Percentiles rank a stretch among this genome's conserved stretches.
phyloP scores from a whole-genome alignment of 2,888 invertebrate genomes.

The Hipparchia semele region DNA sequence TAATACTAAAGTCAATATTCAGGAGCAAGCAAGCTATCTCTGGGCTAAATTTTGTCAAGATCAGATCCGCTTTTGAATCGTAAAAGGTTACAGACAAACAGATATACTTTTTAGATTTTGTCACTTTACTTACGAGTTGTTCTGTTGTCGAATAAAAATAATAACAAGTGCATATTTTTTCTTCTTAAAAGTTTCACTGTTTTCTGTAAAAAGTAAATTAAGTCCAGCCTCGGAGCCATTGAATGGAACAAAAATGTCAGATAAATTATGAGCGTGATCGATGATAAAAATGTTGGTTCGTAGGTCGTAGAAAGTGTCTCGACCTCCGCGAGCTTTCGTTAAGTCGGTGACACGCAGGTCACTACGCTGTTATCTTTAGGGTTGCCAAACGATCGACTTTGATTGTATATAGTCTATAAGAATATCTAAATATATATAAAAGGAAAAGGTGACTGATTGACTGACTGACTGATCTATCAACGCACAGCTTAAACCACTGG shows the following conservation, averaged over 20 bases:
- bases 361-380: conserved; percentile 44
- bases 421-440: too few relatives aligned
- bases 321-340: conserved; percentile 73
- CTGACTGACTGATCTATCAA: too few relatives aligned
- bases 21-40: too few relatives aligned
- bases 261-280: conserved; percentile 80
- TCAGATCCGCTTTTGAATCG: too few relatives aligned
- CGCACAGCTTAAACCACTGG: too few relatives aligned
- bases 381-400: conserved; percentile 18
- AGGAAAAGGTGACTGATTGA: too few relatives aligned
- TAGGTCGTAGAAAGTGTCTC: conserved; percentile 79
- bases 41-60: too few relatives aligned
- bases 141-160: conserved; percentile 17
- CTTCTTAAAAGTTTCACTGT: conserved; percentile 17
- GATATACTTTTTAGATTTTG: too few relatives aligned
- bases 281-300: conserved; percentile 77
- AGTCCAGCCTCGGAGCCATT: conserved; percentile 33
- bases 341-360: conserved; percentile 75
- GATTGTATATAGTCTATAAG: background rate
- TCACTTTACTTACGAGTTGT: background rate
- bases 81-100: too few relatives aligned
- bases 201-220: conserved; percentile 29
- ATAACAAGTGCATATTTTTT: conserved; percentile 17
- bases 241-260: conserved; percentile 78
- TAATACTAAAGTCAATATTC: too few relatives aligned